Percentiles rank a stretch among this genome's conserved stretches.
Conservation (phyloP, 1,140 invertebrate genomes). For the Ips typographus region DNA sequence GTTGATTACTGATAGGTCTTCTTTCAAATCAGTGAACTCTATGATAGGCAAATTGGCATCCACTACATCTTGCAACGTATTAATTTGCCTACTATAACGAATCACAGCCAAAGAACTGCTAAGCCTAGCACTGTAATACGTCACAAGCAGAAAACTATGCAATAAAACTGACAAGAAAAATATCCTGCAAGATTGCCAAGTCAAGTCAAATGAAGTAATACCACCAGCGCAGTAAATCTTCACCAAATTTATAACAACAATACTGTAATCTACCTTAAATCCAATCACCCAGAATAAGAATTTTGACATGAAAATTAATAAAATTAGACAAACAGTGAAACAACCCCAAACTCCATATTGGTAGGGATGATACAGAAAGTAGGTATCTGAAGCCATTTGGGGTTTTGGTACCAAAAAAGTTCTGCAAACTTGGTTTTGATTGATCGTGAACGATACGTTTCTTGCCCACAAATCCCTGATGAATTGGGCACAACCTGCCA, state of each 20-base stretch:
- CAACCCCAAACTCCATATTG: background rate
- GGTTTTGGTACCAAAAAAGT: slow-evolving; percentile 29
- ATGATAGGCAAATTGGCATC: background rate
- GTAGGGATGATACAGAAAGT: slow-evolving; percentile 22
- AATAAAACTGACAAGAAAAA: background rate
- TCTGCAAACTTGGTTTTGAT: slow-evolving; percentile 11
- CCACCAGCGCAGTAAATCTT: background rate
- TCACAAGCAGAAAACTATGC: slow-evolving; percentile 9
- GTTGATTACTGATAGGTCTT: background rate
- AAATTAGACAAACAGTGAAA: background rate
- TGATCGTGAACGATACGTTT: slow-evolving; percentile 12
- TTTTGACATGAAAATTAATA: background rate
- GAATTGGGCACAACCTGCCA: slow-evolving; percentile 25
- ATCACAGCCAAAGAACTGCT: slow-evolving; percentile 23
- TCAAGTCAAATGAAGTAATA: background rate
- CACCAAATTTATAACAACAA: background rate
- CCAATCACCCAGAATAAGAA: background rate
- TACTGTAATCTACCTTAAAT: background rate
- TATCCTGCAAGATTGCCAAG: background rate
- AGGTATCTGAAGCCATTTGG: background rate
- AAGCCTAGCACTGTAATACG: slow-evolving; percentile 25
- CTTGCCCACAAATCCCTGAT: background rate
- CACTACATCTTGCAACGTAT: slow-evolving; percentile 32
- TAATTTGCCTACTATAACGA: background rate
- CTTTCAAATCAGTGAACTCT: background rate